These are phyloP conservation scores for Cerastoderma edule DNA, from an alignment of 2,888 invertebrate genomes.

Conservation along the genomic window DNA sequence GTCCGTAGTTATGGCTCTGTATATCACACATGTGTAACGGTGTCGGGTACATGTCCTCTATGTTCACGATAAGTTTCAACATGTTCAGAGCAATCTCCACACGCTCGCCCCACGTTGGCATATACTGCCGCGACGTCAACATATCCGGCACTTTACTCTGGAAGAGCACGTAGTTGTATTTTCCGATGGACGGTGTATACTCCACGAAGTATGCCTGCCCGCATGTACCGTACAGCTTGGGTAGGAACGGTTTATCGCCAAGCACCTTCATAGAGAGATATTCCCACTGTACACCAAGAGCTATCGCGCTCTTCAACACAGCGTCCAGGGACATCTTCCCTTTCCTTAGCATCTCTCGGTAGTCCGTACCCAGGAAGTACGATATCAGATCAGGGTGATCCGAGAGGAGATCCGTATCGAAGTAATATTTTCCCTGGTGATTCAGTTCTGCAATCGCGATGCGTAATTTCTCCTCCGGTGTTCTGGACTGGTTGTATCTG, in stretches of 20 bases:
- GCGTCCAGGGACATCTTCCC: background rate
- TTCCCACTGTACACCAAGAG: slow-evolving; percentile 10
- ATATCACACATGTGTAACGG: slow-evolving; percentile 24
- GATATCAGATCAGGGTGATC: slow-evolving; percentile 9
- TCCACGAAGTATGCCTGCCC: slow-evolving; percentile 12
- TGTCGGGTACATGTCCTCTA: slow-evolving; percentile 9
- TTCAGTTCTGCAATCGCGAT: slow-evolving; percentile 4
- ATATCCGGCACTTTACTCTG: slow-evolving; percentile 16
- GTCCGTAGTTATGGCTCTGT: slow-evolving; percentile 12
- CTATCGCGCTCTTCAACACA: slow-evolving; percentile 10
- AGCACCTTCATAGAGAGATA: slow-evolving; percentile 16
- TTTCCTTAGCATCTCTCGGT: background rate
- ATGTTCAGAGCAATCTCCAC: slow-evolving; percentile 7
- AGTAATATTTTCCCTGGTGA: background rate
- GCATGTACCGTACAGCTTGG: slow-evolving; percentile 6
- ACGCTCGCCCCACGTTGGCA: background rate
- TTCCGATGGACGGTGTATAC: slow-evolving; percentile 14
- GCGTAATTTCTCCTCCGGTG: background rate
- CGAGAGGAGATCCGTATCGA: background rate
- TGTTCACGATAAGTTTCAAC: background rate
- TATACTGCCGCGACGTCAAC: slow-evolving; percentile 4
- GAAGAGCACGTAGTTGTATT: slow-evolving; percentile 9
- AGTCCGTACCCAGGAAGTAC: slow-evolving; percentile 8
- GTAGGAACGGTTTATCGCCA: slow-evolving; percentile 8
- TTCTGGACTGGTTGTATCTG: background rate